Evolutionary conservation across 2,113 vertebrate genomes (phyloP), one percentile per base, ranked within the genome.

Genomic region (Peromyscus maniculatus): DNA sequence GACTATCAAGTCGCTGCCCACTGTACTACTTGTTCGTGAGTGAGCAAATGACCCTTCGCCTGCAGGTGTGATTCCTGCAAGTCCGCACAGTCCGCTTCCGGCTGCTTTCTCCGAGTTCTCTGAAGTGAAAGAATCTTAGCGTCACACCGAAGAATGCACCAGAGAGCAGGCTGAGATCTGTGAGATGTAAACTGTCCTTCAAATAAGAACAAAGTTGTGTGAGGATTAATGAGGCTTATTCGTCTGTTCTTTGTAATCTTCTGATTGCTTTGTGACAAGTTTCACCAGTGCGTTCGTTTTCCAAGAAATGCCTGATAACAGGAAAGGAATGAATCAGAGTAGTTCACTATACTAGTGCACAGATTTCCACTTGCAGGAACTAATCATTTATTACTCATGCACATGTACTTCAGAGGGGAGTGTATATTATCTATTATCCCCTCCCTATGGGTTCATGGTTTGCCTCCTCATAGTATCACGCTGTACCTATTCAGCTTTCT

Each of bases 291-390:
- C 31, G 8, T 96, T 96, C 33, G 7, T 95, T 96, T 95, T 71
- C 87, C 64, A 95, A 97, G 64, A 92, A 88, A 88, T 72, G 55
- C 57, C 74, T 7, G 17, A 57, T 72, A 67, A 66, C 57, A 91
- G 36, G 91, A 78, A 96, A 94, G 77, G 92, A 91, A 91, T 49
- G 62, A 97, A 96, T 89, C 88, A 94, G 79, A 91, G 66, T 74
- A 94, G 95, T 52, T 93, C 89, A 66, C 28, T 77, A 52, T 67
- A 80, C 64, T 46, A 95, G 36, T 71, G 39, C 57, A 95, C 94
- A 80, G 57, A 86, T 86, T 94, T 96, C 88, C 77, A 72, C 67
- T 55, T 86, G 64, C 89, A 71, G 96, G 80, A 77, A 74, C 69
- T 46, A 77, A 89, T 82, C 39, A 28, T 62, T 91, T 66, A 31